Percentiles rank a stretch among this genome's conserved stretches.
Conservation (phyloP, 37 sponge, comb jelly and placozoan species). For the Ianthella basta region DNA sequence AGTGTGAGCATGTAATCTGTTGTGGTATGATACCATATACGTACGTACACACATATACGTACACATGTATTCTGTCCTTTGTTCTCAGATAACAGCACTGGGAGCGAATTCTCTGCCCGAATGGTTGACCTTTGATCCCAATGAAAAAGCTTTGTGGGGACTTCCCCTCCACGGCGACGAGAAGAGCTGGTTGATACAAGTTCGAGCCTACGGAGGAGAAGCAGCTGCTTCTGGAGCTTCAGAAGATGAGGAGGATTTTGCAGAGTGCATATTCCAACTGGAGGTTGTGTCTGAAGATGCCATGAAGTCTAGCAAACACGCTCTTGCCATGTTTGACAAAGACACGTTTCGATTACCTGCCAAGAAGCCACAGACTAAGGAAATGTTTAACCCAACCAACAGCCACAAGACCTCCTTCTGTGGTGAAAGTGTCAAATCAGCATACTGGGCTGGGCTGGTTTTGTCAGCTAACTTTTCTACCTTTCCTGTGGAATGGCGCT, state of each 20-base stretch:
- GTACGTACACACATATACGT: too few species aligned
- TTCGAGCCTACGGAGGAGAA: neutral
- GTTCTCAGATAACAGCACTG: neutral
- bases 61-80: neutral
- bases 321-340: constrained; percentile 16
- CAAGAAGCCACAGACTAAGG: too few species aligned
- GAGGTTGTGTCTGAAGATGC: neutral
- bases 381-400: too few species aligned
- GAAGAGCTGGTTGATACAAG: constrained; percentile 15
- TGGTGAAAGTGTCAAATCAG: neutral
- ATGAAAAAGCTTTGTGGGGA: neutral
- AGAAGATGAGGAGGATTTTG: neutral
- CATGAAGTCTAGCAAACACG: neutral
- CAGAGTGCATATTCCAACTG: constrained; percentile 1
- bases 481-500: neutral
- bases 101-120: constrained; percentile 1
- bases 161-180: constrained; percentile 9
- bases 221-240: neutral
- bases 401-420: neutral
- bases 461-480: neutral
- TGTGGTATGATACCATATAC: too few species aligned
- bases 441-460: constrained; percentile 6
- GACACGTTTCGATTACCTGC: neutral
- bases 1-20: too few species aligned
- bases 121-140: constrained; percentile 11